phyloP scores from a whole-genome alignment of 2,797 vertebrate genomes.

The Notolabrus celidotus region DNA sequence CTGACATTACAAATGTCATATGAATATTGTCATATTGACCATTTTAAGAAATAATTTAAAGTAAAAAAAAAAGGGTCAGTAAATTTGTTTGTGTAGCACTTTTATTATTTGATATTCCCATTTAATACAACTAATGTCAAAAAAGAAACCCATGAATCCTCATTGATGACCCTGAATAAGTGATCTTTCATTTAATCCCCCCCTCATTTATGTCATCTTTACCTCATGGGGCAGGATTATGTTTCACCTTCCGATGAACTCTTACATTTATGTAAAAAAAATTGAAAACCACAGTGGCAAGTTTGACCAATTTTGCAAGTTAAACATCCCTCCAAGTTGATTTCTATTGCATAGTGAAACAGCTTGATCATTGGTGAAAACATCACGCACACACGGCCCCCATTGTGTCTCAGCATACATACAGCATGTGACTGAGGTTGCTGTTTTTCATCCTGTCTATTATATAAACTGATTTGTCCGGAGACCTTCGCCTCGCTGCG shows the following conservation, averaged over 20 bases:
- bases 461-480: conserved; percentile 77
- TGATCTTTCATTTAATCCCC: not conserved
- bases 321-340: not conserved
- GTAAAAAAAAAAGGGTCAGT: too few relatives aligned
- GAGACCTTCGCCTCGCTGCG: conserved; percentile 71
- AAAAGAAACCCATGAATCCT: too few relatives aligned
- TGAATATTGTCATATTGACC: too few relatives aligned
- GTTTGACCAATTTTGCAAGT: not conserved
- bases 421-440: conserved; percentile 56
- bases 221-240: conserved; percentile 1
- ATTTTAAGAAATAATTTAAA: too few relatives aligned
- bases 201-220: not conserved
- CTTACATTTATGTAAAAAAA: not conserved
- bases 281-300: not conserved
- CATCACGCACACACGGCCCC: conserved; percentile 32
- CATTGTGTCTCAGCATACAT: conserved; percentile 59
- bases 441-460: conserved; percentile 65
- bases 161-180: not conserved
- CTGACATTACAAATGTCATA: too few relatives aligned
- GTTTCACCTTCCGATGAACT: conserved; percentile 7
- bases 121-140: too few relatives aligned
- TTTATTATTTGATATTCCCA: too few relatives aligned
- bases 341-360: conserved; percentile 3
- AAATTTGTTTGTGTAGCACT: too few relatives aligned
- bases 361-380: conserved; percentile 23